Percentiles rank a stretch among this genome's conserved stretches.
Evolutionary conservation across 2,888 invertebrate genomes (phyloP).

Genomic region (Hermodice carunculata): DNA sequence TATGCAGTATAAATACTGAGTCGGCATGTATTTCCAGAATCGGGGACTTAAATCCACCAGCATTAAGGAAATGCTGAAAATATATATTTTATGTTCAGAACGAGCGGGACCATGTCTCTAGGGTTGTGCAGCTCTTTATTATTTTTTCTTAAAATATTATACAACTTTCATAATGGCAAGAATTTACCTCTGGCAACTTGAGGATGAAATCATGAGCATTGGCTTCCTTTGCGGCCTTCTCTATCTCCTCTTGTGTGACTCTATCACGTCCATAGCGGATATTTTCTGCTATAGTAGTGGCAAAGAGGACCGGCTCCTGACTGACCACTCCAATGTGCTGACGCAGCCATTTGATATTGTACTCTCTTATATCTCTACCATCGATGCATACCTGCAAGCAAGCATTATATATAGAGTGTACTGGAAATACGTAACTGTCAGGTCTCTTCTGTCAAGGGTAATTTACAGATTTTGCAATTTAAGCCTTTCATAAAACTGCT

Average conservation of each 20-base stretch:
- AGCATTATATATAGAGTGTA: background rate
- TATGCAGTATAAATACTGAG: no score
- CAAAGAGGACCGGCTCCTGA: conserved; percentile 76
- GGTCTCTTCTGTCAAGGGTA: no score
- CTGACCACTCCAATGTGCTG: conserved; percentile 43
- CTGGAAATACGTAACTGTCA: no score
- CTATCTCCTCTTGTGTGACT: conserved; percentile 59
- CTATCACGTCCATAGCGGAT: conserved; percentile 67
- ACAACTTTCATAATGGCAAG: background rate
- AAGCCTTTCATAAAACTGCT: no score
- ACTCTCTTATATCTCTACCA: conserved; percentile 68
- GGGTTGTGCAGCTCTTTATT: no score
- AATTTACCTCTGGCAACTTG: conserved; percentile 71
- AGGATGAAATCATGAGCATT: conserved; percentile 69
- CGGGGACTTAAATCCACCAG: no score
- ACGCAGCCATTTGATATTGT: conserved; percentile 65
- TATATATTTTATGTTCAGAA: no score
- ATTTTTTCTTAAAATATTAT: no score
- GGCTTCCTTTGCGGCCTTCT: conserved; percentile 63
- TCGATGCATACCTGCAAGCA: conserved; percentile 67
- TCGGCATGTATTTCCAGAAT: no score
- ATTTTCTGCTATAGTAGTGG: conserved; percentile 71
- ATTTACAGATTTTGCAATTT: no score
- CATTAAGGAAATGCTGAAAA: no score
- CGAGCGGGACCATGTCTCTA: no score